phyloP scores from a whole-genome alignment of 2,113 vertebrate genomes.

The Saccopteryx bilineata region DNA sequence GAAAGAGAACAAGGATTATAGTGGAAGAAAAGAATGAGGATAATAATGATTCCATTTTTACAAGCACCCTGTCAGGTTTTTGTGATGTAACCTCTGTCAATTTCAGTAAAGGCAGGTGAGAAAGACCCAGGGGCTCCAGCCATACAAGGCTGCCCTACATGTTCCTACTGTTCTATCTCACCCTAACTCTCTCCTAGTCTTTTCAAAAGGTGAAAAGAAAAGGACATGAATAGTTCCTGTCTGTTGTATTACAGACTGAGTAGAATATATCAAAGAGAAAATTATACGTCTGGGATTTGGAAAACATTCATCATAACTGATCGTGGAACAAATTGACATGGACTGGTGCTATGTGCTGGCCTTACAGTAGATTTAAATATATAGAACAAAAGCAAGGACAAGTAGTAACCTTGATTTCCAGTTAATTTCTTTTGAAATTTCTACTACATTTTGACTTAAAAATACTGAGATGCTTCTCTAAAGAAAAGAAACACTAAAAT shows the following conservation, averaged over 20 bases:
- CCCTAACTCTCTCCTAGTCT: constrained; percentile 78
- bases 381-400: constrained; percentile 63
- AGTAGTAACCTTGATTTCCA: constrained; percentile 58
- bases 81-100: constrained; percentile 82
- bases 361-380: constrained; percentile 71
- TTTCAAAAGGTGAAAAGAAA: constrained; percentile 80
- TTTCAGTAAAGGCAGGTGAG: constrained; percentile 79
- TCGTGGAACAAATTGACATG: constrained; percentile 67
- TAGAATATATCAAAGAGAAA: constrained; percentile 80
- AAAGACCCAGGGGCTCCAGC: constrained; percentile 80
- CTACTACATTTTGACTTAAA: constrained; percentile 33
- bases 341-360: constrained; percentile 49
- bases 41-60: constrained; percentile 84
- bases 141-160: constrained; percentile 75
- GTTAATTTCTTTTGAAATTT: constrained; percentile 70
- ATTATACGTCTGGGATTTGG: constrained; percentile 78
- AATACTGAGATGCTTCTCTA: constrained; percentile 41
- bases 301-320: constrained; percentile 81
- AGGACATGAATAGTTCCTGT: constrained; percentile 80
- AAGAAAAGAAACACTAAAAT: constrained; percentile 34
- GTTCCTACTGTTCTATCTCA: constrained; percentile 74
- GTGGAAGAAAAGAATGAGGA: constrained; percentile 83
- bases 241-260: constrained; percentile 71
- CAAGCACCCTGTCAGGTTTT: constrained; percentile 82
- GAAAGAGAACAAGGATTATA: constrained; percentile 82